Evolutionary conservation across 2,113 vertebrate species (phyloP).

Genomic region (Tauraco erythrolophus): DNA sequence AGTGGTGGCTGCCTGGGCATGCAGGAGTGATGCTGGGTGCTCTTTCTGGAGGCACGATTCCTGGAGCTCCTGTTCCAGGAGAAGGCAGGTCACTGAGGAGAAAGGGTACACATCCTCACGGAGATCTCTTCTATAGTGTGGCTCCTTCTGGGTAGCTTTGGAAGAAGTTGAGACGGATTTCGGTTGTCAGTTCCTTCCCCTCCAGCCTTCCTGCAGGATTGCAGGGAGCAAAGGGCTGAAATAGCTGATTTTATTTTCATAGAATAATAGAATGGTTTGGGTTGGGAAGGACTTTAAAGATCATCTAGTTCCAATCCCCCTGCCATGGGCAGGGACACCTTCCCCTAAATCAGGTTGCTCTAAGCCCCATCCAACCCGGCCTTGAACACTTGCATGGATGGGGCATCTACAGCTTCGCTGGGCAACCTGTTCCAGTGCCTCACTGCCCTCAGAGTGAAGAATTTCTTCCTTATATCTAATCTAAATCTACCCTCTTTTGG

Average conservation of each 20-base stretch:
- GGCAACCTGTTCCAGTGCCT: too few species aligned
- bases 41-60: background rate
- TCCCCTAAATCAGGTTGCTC: too few species aligned
- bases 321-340: too few species aligned
- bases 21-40: accelerated
- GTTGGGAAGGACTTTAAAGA: too few species aligned
- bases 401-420: too few species aligned
- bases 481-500: too few species aligned
- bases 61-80: background rate
- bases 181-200: background rate
- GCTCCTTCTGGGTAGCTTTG: background rate
- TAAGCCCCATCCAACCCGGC: too few species aligned
- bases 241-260: background rate
- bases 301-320: too few species aligned
- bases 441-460: too few species aligned
- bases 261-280: too few species aligned
- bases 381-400: too few species aligned
- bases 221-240: background rate
- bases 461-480: too few species aligned
- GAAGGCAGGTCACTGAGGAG: background rate
- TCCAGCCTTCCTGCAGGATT: background rate
- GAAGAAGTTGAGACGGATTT: background rate
- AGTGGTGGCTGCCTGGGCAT: background rate
- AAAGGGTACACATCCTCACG: background rate
- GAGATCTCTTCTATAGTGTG: background rate